phyloP scores from a whole-genome alignment of 92 coral and sea anemone species.

The Galaxea fascicularis region DNA sequence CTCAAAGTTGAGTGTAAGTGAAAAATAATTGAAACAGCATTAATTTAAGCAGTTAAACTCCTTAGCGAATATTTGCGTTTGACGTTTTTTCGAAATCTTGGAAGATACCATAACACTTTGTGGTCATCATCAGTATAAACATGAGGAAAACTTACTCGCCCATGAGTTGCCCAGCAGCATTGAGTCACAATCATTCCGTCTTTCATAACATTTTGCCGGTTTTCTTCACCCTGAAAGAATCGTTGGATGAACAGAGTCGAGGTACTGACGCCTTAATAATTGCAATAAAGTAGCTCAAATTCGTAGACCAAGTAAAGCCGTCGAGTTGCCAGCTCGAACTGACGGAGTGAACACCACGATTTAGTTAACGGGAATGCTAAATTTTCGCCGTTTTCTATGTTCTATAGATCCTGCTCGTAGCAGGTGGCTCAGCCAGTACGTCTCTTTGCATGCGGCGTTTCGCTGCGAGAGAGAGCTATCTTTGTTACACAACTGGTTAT shows the following conservation, averaged over 20 bases:
- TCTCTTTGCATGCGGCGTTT: constrained; percentile 33
- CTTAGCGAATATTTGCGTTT: background rate
- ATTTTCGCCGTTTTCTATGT: constrained; percentile 3
- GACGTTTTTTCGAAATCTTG: background rate
- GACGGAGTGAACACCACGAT: background rate
- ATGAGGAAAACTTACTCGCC: background rate
- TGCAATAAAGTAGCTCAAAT: background rate
- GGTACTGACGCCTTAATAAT: background rate
- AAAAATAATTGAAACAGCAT: too few relatives aligned
- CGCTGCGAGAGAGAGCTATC: background rate
- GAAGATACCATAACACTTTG: background rate
- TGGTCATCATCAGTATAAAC: background rate
- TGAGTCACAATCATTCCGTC: too few relatives aligned
- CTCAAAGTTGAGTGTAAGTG: background rate
- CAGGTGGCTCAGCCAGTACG: constrained; percentile 36
- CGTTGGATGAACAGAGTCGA: background rate
- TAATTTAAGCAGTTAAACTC: background rate
- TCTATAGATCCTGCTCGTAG: constrained; percentile 9
- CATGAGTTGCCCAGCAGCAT: background rate
- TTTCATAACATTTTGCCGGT: too few relatives aligned
- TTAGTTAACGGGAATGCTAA: background rate
- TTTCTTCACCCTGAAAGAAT: too few relatives aligned
- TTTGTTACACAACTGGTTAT: background rate
- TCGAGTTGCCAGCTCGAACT: background rate
- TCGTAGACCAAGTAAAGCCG: background rate